Evolutionary conservation across 2,797 vertebrate genomes (phyloP).

Genomic region (Sebastolobus altivelis): DNA sequence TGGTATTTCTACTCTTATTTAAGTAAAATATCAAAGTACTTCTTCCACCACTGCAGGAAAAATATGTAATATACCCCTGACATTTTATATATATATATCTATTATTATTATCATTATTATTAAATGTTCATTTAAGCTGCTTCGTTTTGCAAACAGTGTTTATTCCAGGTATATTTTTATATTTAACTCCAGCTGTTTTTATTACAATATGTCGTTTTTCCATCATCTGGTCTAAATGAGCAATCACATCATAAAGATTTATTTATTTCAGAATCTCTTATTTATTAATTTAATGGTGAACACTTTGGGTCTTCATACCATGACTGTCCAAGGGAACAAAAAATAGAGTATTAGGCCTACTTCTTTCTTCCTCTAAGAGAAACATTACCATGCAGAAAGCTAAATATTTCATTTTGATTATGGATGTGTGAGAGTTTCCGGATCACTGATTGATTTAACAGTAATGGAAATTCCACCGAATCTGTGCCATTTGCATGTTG

Average conservation of each 20-base stretch:
- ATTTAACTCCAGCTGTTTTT: accelerated
- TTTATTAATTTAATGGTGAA: not conserved
- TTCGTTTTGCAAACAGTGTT: too few species aligned
- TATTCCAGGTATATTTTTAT: too few species aligned
- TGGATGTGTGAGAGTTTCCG: not conserved
- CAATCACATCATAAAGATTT: not conserved
- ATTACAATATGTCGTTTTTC: too few species aligned
- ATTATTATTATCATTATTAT: too few species aligned
- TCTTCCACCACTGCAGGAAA: not conserved
- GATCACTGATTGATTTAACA: conserved; percentile 5
- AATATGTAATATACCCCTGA: not conserved
- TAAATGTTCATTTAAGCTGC: too few species aligned
- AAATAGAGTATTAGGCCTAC: too few species aligned
- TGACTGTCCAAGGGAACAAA: not conserved
- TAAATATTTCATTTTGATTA: not conserved
- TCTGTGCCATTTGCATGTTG: not conserved
- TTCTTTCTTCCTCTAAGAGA: not conserved
- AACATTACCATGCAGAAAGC: not conserved
- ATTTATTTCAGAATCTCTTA: not conserved
- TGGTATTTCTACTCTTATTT: not conserved
- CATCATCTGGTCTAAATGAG: not conserved
- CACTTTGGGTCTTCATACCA: not conserved
- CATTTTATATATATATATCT: too few species aligned
- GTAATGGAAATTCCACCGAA: not conserved
- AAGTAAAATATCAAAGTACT: not conserved